Base-by-base conservation (phyloP, 2,888 invertebrate genomes). In the Dorcus hopei region DNA sequence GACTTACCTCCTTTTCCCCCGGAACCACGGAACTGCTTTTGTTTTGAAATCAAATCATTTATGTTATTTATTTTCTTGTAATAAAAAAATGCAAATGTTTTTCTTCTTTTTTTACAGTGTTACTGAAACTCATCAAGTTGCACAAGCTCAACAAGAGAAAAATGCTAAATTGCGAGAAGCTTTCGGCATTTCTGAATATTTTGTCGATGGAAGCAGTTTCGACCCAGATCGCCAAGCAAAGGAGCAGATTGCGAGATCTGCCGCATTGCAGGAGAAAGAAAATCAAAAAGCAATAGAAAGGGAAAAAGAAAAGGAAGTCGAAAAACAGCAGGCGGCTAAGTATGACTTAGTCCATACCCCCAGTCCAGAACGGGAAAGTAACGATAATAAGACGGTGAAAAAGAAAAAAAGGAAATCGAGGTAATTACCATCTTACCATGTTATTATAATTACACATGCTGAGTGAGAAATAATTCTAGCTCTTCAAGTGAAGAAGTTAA, bases 61-160 rank as follows among this genome's bases (percentile, higher is more conserved):
- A 19, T 33, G 26, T 33, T 19, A 33, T 33, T 33, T 33, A 33
- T 33, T 33, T 33, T 33, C 26, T 33, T 33, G 7, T 33, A 33
- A 33, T 33, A 7, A 3, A 19, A 19, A 19, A 19, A 3, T 19
- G 3, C 3, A 2, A 19, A 33, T 33, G 5, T 33, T 3, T 26
- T 33, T 7, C 26, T 33, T 33, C 26, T 7, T 33, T 33, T 33
- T 33, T 76, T 78, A 9, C 81, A 95, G 95, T 80, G 94, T 94
- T 62, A 92, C 92, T 62, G 97, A 96, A 77, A 96, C 95, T 49
- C 97, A 98, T 82, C 94, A 96, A 79, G 88, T 95, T 65, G 97
- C 97, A 1, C 95, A 95, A 78, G 96, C 97, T 23, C 96, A 96
- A 77, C 92, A 93, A 73, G 93, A 94, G 79, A 97, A 97, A 80